These are phyloP conservation scores for Tipula helvola DNA, from an alignment of 2,888 invertebrate species.

Conservation along the genomic window DNA sequence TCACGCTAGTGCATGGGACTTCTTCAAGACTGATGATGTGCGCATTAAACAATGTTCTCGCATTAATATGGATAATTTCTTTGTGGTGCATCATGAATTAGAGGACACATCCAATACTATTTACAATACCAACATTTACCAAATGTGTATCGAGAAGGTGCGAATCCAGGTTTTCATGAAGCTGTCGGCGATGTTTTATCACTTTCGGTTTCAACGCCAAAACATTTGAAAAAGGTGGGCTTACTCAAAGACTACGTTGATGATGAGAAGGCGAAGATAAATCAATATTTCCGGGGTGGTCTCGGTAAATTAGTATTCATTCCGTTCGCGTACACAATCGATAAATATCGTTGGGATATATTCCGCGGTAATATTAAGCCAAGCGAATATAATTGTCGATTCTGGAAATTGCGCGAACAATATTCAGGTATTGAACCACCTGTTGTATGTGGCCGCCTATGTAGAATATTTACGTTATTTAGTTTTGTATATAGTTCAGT, in stretches of 20 bases:
- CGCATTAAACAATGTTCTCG: conserved; percentile 53
- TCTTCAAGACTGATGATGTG: conserved; percentile 68
- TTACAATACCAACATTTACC: conserved; percentile 49
- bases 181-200: conserved; percentile 58
- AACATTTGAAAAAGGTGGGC: conserved; percentile 54
- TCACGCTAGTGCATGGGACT: conserved; percentile 85
- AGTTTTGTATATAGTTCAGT: conserved; percentile 68
- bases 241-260: conserved; percentile 47
- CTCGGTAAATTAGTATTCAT: conserved; percentile 57
- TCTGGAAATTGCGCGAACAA: conserved; percentile 49
- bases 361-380: conserved; percentile 48
- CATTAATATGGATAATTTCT: conserved; percentile 43
- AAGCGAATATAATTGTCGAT: conserved; percentile 51
- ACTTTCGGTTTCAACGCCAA: conserved; percentile 50
- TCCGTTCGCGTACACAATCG: conserved; percentile 57
- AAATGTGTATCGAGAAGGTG: conserved; percentile 45
- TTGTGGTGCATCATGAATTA: conserved; percentile 53
- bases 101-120: conserved; percentile 59
- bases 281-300: conserved; percentile 40
- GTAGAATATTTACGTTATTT: conserved; percentile 61
- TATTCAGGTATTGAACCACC: conserved; percentile 58
- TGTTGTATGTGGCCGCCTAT: conserved; percentile 51
- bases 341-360: conserved; percentile 55
- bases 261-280: conserved; percentile 48
- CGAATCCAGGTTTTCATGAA: conserved; percentile 50